Percentiles rank a stretch among this genome's conserved stretches.
Evolutionary conservation across 1,140 invertebrate species (phyloP).

Genomic region (Protaetia brevitarsis): DNA sequence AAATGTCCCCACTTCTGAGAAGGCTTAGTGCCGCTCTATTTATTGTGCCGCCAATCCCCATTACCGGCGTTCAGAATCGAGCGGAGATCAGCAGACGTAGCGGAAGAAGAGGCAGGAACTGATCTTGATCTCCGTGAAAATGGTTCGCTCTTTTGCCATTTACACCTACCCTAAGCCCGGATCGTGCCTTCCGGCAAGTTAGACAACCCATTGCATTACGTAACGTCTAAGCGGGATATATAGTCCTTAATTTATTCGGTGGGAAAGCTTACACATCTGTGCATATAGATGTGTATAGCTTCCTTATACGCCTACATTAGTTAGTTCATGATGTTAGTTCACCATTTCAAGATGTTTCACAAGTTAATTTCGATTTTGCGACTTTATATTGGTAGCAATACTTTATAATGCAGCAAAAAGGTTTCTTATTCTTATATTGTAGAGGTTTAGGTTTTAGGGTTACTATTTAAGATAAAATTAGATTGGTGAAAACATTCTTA

Average conservation of each 20-base stretch:
- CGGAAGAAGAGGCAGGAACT: not conserved
- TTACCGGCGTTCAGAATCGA: slow-evolving; percentile 40
- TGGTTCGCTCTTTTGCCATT: slow-evolving; percentile 37
- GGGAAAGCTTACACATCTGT: too few species aligned
- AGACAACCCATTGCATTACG: not conserved
- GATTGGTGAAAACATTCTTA: too few species aligned
- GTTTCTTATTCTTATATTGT: too few species aligned
- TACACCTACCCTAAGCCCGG: slow-evolving; percentile 31
- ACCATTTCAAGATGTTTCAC: too few species aligned
- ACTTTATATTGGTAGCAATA: too few species aligned
- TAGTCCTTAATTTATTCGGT: not conserved
- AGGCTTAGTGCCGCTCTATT: slow-evolving; percentile 49
- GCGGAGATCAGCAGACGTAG: slow-evolving; percentile 35
- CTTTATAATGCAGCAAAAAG: too few species aligned
- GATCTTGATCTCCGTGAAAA: slow-evolving; percentile 39
- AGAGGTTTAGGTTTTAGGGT: too few species aligned
- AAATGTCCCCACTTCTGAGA: slow-evolving; percentile 24
- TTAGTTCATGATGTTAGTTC: too few species aligned
- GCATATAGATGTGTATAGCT: too few species aligned
- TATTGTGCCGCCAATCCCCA: slow-evolving; percentile 49
- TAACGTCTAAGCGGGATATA: not conserved
- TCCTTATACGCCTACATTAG: too few species aligned
- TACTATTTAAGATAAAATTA: too few species aligned
- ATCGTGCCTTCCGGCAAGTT: not conserved
- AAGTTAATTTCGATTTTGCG: too few species aligned